Evolutionary conservation across 2,888 invertebrate species (phyloP), one percentile per base, ranked within the genome.

Genomic region (Uloborus plumipes): DNA sequence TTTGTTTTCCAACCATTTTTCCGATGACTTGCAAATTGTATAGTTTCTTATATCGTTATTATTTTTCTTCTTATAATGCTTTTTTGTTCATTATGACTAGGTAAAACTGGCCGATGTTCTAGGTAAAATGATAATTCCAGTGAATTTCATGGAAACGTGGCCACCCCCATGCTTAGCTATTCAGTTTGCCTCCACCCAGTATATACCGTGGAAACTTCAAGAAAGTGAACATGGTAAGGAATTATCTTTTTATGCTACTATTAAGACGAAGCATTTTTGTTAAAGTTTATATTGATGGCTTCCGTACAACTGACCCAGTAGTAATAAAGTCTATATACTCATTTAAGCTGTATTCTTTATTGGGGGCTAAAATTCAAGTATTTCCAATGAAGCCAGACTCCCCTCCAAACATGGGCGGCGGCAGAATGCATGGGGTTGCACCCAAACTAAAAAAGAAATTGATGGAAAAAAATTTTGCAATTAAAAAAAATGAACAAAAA

Each of bases 151-250:
- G 72, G 86, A 87, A 22, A 86, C 87, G 18, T 89, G 89, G 89
- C 89, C 89, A 1, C 89, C 89, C 3, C 85, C 87, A 64, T 89
- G 89, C 79, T 86, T 89, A 22, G 89, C 89, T 11, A 89, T 89
- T 53, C 89, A 89, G 87, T 89, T 89, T 86, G 89, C 89, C 15
- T 89, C 89, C 3, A 89, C 89, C 31, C 89, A 89, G 86, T 89
- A 87, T 85, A 88, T 89, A 67, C 86, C 77, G 15, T 85, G 85
- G 85, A 85, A 84, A 73, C 50, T 69, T 1, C 75, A 74, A 64
- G 85, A 85, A 18, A 75, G 50, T 71, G 83, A 85, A 39, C 80
- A 84, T 59, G 64, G 83, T 84, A 70, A 75, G 47, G 16, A 15
- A 47, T 64, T 64, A 11, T 64, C 22, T 15, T 31, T 62, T 6